phyloP scores from a whole-genome alignment of 1,140 invertebrate species.

The Zaprionus ornatus region DNA sequence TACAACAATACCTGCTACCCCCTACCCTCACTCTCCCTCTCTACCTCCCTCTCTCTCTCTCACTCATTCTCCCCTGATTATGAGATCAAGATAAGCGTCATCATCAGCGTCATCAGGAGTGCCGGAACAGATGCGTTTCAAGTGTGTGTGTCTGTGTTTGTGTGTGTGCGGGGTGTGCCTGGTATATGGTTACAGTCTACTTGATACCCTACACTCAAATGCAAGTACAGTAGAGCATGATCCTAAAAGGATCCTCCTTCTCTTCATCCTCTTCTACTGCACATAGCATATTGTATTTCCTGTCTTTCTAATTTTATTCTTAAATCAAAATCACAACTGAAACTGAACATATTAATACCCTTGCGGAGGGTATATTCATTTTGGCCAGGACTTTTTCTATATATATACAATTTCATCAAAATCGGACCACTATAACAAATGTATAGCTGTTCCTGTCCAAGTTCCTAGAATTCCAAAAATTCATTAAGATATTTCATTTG shows the following conservation, averaged over 20 bases:
- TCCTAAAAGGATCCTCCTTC: background rate
- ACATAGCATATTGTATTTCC: background rate
- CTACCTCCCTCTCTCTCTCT: background rate
- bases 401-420: too few relatives aligned
- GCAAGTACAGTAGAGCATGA: slow-evolving; percentile 7
- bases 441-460: too few relatives aligned
- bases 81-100: slow-evolving; percentile 69
- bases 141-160: slow-evolving; percentile 11
- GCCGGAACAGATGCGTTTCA: slow-evolving; percentile 61
- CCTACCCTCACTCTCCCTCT: background rate
- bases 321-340: background rate
- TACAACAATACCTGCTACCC: slow-evolving; percentile 1
- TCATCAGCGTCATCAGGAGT: slow-evolving; percentile 28
- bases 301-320: background rate
- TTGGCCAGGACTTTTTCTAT: too few relatives aligned
- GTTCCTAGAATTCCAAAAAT: background rate
- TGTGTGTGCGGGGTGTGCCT: slow-evolving; percentile 1
- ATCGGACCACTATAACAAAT: too few relatives aligned
- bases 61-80: slow-evolving; percentile 49
- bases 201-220: background rate
- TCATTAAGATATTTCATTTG: background rate
- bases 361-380: too few relatives aligned
- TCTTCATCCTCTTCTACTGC: background rate
- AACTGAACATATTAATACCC: too few relatives aligned
- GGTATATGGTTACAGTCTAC: slow-evolving; percentile 26